Conservation (phyloP, 1,140 invertebrate genomes). For the Heliconius hewitsoni region DNA sequence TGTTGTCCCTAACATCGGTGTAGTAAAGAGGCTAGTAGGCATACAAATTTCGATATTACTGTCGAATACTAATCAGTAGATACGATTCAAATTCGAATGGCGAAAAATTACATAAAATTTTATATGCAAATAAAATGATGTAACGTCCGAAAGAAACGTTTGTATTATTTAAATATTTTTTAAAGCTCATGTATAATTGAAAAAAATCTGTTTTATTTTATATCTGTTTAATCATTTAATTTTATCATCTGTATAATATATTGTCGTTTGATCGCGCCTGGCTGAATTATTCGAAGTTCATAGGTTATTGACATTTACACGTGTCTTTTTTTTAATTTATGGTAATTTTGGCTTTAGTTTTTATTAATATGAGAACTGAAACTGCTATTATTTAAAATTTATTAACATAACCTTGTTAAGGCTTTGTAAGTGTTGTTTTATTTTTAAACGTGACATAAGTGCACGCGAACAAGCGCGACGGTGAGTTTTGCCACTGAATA, state of each 20-base stretch:
- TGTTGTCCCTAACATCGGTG: background rate
- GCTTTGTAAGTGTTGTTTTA: background rate
- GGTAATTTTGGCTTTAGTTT: background rate
- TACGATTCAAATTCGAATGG: conserved; percentile 13
- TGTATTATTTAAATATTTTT: conserved; percentile 31
- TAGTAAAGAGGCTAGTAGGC: background rate
- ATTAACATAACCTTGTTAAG: background rate
- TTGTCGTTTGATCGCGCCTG: background rate
- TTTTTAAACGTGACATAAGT: background rate
- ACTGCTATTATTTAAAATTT: background rate
- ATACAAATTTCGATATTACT: background rate
- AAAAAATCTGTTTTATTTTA: background rate
- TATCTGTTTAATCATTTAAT: background rate
- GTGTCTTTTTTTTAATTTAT: conserved; percentile 6
- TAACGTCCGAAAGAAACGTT: conserved; percentile 36
- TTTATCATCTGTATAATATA: background rate
- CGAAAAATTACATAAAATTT: conserved; percentile 25
- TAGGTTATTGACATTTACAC: conserved; percentile 23
- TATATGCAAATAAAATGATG: conserved; percentile 42
- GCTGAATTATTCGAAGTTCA: conserved; percentile 15
- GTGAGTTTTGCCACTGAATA: too few species aligned
- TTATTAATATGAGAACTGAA: background rate
- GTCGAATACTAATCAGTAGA: background rate
- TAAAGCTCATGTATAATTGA: background rate
- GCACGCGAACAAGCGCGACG: too few species aligned